Base-by-base conservation (phyloP, 1,140 invertebrate genomes). In the Leptinotarsa defecta region DNA sequence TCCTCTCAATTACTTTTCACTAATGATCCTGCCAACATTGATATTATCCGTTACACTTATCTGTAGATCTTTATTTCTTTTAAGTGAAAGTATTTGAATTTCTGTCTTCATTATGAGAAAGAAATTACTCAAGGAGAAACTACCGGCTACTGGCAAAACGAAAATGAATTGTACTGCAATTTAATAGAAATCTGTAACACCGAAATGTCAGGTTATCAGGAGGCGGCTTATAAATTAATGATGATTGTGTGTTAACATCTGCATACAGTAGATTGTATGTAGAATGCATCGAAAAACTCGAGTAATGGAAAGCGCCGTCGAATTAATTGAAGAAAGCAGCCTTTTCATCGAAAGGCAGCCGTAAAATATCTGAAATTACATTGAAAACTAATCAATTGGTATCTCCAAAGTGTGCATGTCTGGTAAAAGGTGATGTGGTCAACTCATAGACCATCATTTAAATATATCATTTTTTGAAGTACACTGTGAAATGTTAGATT, bases 111-210 rank as follows among this genome's bases (percentile, higher is more conserved):
- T 19, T 57, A 19, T 57, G 52, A 57, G 52, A 57, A 57, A 57
- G 4, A 17, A 57, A 19, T 57, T 11, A 43, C 34, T 43, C 34
- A 43, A 43, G 34, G 34, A 43, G 34, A 43, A 43, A 43, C 34
- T 34, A 34, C 34, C 1, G 34, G 8, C n/a, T 17, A 57, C 17
- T 57, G 52, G 4, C 52, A 57, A 57, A 57, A 57, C 15, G 52
- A 57, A 57, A 57, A 19, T 57, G 13, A 19, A 57, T 15, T 57
- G 52, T 57, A 57, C 52, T 57, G 2, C n/a, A 57, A 57, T 57
- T 19, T 57, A 57, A 57, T 57, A 57, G 52, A 57, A 57, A 57
- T 57, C 52, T 15, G 52, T 57, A 57, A n/a, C 52, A 57, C 52
- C n/a, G n/a, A 19, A 19, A 57, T 17, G 6, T 8, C n/a, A 57